phyloP scores from a whole-genome alignment of 2,888 invertebrate genomes.

The Andrena bicolor region DNA sequence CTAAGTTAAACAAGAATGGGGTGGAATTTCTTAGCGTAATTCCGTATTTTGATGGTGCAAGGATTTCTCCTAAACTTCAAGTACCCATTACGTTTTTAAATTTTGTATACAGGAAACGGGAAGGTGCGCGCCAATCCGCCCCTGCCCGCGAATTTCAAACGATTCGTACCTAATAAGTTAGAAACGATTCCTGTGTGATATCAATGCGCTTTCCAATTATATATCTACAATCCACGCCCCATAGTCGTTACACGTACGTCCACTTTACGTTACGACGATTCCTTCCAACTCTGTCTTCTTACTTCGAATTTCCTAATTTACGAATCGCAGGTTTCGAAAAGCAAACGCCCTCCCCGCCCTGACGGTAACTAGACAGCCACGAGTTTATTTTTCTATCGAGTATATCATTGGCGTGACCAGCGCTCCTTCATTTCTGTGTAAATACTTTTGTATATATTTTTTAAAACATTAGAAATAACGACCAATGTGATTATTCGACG shows the following conservation, averaged over 20 bases:
- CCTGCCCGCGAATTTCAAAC: constrained; percentile 3
- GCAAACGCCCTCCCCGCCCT: constrained; percentile 18
- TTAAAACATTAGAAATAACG: constrained; percentile 69
- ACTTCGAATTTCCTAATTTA: constrained; percentile 11
- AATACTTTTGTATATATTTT: constrained; percentile 79
- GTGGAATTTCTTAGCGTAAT: constrained; percentile 7
- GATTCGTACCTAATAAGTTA: constrained; percentile 11
- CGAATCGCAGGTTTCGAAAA: constrained; percentile 17
- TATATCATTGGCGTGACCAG: constrained; percentile 50
- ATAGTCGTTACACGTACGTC: background rate
- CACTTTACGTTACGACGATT: constrained; percentile 2
- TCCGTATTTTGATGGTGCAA: background rate
- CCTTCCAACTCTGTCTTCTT: constrained; percentile 1
- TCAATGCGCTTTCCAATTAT: constrained; percentile 5
- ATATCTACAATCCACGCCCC: background rate
- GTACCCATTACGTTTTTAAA: background rate
- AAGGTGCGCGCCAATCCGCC: background rate
- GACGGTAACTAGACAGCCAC: constrained; percentile 31
- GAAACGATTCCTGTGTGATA: background rate
- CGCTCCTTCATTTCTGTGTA: constrained; percentile 74
- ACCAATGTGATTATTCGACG: constrained; percentile 72
- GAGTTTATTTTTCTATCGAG: constrained; percentile 75
- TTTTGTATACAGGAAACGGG: background rate
- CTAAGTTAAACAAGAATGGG: background rate
- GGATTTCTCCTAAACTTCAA: background rate